phyloP scores from a whole-genome alignment of 2,797 vertebrate species.

The Pagetopsis macropterus region DNA sequence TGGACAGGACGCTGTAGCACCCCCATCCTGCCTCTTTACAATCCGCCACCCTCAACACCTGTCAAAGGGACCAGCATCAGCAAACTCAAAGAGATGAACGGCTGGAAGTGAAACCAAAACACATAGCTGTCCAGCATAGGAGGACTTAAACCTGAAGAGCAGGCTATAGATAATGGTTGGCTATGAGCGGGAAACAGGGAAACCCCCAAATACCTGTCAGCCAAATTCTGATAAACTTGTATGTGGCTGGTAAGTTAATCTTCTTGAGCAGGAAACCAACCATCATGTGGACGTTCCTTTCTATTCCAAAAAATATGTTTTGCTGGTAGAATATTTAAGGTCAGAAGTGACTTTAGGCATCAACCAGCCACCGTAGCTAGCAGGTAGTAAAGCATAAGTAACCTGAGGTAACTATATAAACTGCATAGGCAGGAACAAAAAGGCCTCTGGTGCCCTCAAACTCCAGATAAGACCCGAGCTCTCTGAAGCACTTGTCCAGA shows the following conservation, averaged over 20 bases:
- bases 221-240: conserved; percentile 51
- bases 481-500: conserved; percentile 42
- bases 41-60: conserved; percentile 66
- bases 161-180: not conserved
- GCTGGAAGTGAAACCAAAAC: conserved; percentile 74
- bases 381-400: conserved; percentile 16
- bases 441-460: conserved; percentile 34
- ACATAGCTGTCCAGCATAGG: not conserved
- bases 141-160: conserved; percentile 16
- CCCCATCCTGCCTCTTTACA: conserved; percentile 76
- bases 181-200: conserved; percentile 29
- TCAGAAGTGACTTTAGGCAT: conserved; percentile 43
- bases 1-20: conserved; percentile 69
- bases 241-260: conserved; percentile 64
- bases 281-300: conserved; percentile 51
- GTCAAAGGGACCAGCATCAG: conserved; percentile 76
- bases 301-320: conserved; percentile 41
- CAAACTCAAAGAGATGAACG: conserved; percentile 79
- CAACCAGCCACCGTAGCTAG: conserved; percentile 19
- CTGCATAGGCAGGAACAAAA: conserved; percentile 9
- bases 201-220: conserved; percentile 48
- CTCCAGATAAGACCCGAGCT: conserved; percentile 38
- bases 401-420: conserved; percentile 6
- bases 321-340: conserved; percentile 62
- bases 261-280: conserved; percentile 61